Base-by-base conservation (phyloP, 2,888 invertebrate species). In the Dolichomitus sp. region DNA sequence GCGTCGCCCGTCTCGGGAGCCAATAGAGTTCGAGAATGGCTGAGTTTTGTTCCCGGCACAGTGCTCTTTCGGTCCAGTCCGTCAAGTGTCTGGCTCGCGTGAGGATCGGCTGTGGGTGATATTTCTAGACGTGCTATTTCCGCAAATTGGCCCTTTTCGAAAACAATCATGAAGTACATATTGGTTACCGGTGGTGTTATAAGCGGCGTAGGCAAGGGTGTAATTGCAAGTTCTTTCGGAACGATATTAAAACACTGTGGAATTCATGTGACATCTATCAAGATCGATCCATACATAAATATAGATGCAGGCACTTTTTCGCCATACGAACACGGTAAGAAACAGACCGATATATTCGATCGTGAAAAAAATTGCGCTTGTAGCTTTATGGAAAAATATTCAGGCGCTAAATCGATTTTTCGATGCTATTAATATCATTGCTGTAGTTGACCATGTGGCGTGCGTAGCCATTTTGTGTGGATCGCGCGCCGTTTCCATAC, bases 241-340 rank as follows among this genome's bases (percentile, higher is more conserved):
- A 98, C 99, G 50, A 96, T 99, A 91, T 95, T 99, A 48, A 99
- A 99, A 95, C 97, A 98, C 90, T 98, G 98, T 93, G 99, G 99
- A 40, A 97, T 99, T 86, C 96, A 97, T 94, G 99, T 99, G 74
- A 99, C 99, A 76, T 98, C 99, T 59, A 99, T 99, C 91, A 99
- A 99, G 95, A 99, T 99, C 93, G 99, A 99, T 94, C 99, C 99
- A 0, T 99, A 99, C 93, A 98, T 99, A 87, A 99, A 99, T 94
- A 98, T 99, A 84, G 99, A 99, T 94, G 99, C 99, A 85, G 99
- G 99, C 81, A 99, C 99, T 27, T 99, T 99, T 94, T 99, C 99
- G 11, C 99, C 99, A 0, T 99, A 99, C 92, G 99, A 99, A 93
- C 99, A 99, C 94, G 99, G 99, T 98, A 95, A 95, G 95, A 92